Base-by-base conservation (phyloP, 2,113 vertebrate genomes). In the Megaleporinus macrocephalus region DNA sequence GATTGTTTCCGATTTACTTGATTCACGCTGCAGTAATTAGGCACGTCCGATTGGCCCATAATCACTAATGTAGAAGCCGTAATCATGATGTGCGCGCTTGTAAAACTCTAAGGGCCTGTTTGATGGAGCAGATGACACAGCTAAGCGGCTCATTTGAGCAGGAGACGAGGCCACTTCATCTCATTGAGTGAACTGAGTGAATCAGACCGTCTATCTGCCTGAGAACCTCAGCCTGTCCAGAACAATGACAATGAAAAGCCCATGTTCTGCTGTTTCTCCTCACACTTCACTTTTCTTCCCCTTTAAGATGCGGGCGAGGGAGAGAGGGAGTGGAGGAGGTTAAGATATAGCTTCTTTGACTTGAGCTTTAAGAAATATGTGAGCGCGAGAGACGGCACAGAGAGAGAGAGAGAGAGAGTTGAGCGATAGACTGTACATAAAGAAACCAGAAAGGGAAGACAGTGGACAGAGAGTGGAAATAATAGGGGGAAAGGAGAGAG, bases 131-230 rank as follows among this genome's bases (percentile, higher is more conserved):
- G 36, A 62, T 62, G 24, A 62, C 70, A 26, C 55, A 80, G 78
- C 55, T 69, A 61, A 63, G 57, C 26, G 10, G 57, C 68, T 63
- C 26, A 61, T 75, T 51, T 41, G 41, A 80, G 78, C 74, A 27
- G 72, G 62, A 76, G 66, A 84, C 75, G 77, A 63, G 78, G 72
- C 72, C 55, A 76, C 72, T 76, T 84, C 62, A 74, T 79, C 70
- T 79, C 79, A 84, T 75, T 68, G 76, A 79, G 76, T 22, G 73
- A 76, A 70, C 55, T 55, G 73, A 80, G 74, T 69, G 72, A 41
- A 53, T 76, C 62, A 70, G 15, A 9, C 13, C 15, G 53, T 61
- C 53, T n/a, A 22, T 59, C 53, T 44, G 51, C 33, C 36, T 36
- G 22, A 26, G 15, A 41, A 27, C 63, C 51, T 13, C 65, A 30